These are phyloP conservation scores for Amphiprion clarkii DNA, from an alignment of 2,797 vertebrate genomes.

Conservation along the genomic window DNA sequence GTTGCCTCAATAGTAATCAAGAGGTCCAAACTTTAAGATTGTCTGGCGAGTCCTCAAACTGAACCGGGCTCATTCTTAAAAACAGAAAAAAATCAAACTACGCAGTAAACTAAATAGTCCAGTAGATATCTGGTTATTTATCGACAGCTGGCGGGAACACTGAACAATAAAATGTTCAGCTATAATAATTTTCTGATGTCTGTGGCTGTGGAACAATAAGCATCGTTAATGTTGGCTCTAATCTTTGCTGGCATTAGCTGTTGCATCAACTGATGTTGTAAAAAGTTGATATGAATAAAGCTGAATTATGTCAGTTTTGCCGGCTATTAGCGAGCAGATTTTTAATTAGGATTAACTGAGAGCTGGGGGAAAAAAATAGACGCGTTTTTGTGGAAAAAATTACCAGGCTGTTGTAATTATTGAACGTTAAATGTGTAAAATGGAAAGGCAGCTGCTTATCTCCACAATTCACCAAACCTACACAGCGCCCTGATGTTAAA, in stretches of 20 bases:
- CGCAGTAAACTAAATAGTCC: conserved; percentile 18
- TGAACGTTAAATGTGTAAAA: conserved; percentile 38
- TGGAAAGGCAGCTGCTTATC: conserved; percentile 45
- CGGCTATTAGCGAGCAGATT: conserved; percentile 31
- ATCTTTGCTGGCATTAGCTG: conserved; percentile 35
- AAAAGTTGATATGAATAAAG: conserved; percentile 55
- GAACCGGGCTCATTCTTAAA: conserved; percentile 22
- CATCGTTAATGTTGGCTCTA: conserved; percentile 50
- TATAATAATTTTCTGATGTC: conserved; percentile 43
- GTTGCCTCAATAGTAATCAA: conserved; percentile 16
- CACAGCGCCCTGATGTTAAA: conserved; percentile 28
- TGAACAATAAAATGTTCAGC: conserved; percentile 9
- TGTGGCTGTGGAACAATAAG: conserved; percentile 54
- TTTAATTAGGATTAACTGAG: conserved; percentile 48
- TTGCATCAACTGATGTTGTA: conserved; percentile 42
- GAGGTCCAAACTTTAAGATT: conserved; percentile 26
- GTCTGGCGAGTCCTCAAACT: conserved; percentile 25
- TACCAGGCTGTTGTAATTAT: conserved; percentile 33
- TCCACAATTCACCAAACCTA: conserved; percentile 20
- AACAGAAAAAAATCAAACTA: background rate
- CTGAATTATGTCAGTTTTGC: conserved; percentile 44
- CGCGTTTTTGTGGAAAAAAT: conserved; percentile 19
- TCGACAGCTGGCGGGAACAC: conserved; percentile 26
- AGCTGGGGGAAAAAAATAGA: conserved; percentile 21
- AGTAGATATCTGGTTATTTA: conserved; percentile 44